Conservation (phyloP, 2,888 invertebrate genomes). For the Sinhomidia bicolor region DNA sequence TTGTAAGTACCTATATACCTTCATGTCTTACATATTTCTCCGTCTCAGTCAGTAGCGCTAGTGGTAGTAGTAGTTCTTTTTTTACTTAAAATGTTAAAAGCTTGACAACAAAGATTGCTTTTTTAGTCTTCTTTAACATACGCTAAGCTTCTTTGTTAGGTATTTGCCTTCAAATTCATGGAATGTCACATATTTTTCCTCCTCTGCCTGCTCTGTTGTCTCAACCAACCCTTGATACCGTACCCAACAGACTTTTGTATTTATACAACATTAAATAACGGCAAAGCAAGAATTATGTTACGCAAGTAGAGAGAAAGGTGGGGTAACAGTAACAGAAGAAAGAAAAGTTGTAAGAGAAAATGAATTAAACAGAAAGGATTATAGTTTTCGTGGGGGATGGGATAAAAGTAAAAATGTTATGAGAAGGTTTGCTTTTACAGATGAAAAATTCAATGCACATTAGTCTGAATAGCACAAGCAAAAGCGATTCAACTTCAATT, state of each 20-base stretch:
- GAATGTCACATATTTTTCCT: slow-evolving; percentile 64
- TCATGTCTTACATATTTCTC: too few relatives aligned
- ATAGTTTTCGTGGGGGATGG: not conserved
- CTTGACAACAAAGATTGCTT: slow-evolving; percentile 66
- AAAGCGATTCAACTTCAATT: slow-evolving; percentile 37
- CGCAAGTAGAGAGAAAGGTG: not conserved
- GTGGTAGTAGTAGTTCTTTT: slow-evolving; percentile 22
- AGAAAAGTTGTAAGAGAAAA: not conserved
- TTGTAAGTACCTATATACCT: too few relatives aligned
- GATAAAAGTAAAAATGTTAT: not conserved
- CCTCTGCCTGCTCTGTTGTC: not conserved
- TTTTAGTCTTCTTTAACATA: slow-evolving; percentile 21
- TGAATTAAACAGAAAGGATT: slow-evolving; percentile 35
- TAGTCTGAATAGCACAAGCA: too few relatives aligned
- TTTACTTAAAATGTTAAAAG: slow-evolving; percentile 52
- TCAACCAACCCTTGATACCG: not conserved
- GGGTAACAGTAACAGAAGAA: not conserved
- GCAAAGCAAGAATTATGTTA: slow-evolving; percentile 28
- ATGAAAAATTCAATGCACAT: slow-evolving; percentile 22
- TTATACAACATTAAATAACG: not conserved
- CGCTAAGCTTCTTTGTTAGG: slow-evolving; percentile 17
- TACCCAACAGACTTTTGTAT: not conserved
- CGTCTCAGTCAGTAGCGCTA: not conserved
- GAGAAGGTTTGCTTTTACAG: not conserved
- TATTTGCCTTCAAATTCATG: slow-evolving; percentile 57